These are phyloP conservation scores for Acanthornis magna DNA, from an alignment of 2,797 vertebrate genomes.

Conservation along the genomic window DNA sequence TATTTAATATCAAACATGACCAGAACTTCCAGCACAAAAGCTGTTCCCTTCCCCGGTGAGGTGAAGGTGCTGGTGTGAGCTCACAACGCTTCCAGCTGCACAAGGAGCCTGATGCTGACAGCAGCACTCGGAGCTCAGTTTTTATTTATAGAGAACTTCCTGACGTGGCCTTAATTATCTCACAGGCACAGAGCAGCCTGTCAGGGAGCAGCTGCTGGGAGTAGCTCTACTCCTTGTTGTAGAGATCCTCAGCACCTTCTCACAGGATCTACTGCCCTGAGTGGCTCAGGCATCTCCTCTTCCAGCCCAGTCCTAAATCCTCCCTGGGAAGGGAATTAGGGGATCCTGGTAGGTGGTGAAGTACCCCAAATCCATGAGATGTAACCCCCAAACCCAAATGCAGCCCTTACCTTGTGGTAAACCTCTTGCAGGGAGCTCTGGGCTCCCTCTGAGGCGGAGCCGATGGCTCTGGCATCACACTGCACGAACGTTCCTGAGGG, in stretches of 20 bases:
- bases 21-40: not conserved
- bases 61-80: not conserved
- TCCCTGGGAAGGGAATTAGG: not conserved
- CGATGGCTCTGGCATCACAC: slow-evolving; percentile 95
- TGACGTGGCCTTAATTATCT: not conserved
- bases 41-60: not conserved
- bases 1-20: not conserved
- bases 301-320: not conserved
- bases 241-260: not conserved
- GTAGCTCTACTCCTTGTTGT: fast-evolving
- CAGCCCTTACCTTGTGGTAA: slow-evolving; percentile 90
- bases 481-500: slow-evolving; percentile 98
- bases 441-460: slow-evolving; percentile 96
- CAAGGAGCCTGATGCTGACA: not conserved
- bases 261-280: not conserved
- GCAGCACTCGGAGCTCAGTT: not conserved
- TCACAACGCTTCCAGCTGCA: not conserved
- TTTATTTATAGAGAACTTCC: not conserved
- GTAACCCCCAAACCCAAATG: not conserved
- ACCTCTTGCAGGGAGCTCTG: slow-evolving; percentile 98
- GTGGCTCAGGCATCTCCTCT: not conserved
- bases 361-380: not conserved
- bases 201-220: not conserved
- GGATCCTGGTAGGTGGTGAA: not conserved
- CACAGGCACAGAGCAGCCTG: not conserved